A percentile compares a stretch with the other conserved stretches of the same genome.
phyloP scores from a whole-genome alignment of 2,888 invertebrate species.

The Tiliacea aurago region DNA sequence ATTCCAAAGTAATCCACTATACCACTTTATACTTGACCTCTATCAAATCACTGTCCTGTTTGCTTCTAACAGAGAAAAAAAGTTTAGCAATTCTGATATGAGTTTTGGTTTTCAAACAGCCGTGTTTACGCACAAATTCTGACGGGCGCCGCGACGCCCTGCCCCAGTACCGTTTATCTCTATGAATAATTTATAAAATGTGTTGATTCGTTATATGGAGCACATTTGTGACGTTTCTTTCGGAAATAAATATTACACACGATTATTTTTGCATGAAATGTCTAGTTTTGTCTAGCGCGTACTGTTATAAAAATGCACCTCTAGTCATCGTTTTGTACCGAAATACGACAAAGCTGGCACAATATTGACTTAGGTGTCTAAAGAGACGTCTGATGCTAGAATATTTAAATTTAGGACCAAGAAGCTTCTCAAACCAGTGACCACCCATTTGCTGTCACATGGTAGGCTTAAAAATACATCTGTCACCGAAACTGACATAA shows the following conservation, averaged over 20 bases:
- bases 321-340: conserved; percentile 28
- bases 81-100: conserved; percentile 55
- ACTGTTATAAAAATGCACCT: conserved; percentile 34
- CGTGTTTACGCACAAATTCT: conserved; percentile 68
- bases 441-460: not conserved
- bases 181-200: conserved; percentile 57
- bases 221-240: conserved; percentile 30
- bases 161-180: conserved; percentile 50
- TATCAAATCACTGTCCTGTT: conserved; percentile 41
- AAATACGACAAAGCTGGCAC: conserved; percentile 9
- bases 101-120: conserved; percentile 72
- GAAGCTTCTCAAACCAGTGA: no score
- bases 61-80: conserved; percentile 42
- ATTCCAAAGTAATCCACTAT: conserved; percentile 34
- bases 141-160: conserved; percentile 49
- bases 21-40: conserved; percentile 31
- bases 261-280: conserved; percentile 26
- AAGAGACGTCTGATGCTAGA: conserved; percentile 2
- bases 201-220: conserved; percentile 18
- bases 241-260: conserved; percentile 43
- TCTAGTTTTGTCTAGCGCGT: conserved; percentile 8
- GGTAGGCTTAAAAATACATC: not conserved
- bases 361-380: conserved; percentile 21
- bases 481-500: not conserved
- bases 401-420: no score